Evolutionary conservation across 2,113 vertebrate species (phyloP).

Genomic region (Lepus timidus): DNA sequence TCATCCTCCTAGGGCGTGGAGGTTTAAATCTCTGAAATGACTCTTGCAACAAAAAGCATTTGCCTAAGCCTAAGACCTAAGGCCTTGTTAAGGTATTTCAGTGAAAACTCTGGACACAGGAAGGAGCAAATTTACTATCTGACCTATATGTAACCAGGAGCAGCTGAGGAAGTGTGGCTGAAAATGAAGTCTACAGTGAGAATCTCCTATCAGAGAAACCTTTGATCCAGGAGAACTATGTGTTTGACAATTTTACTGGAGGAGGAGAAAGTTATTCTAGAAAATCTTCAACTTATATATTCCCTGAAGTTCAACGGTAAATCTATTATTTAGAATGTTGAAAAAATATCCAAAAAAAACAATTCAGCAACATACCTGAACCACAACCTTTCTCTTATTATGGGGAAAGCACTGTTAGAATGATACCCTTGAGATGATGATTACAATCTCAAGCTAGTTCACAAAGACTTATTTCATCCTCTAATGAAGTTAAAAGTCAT

Average conservation of each 20-base stretch:
- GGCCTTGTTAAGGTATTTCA: not conserved
- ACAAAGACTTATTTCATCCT: slow-evolving; percentile 11
- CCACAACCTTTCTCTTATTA: not conserved
- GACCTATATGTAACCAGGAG: not conserved
- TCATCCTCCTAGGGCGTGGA: not conserved
- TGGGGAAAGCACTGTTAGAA: not conserved
- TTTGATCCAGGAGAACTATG: not conserved
- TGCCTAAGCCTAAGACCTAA: not conserved
- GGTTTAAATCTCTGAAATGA: not conserved
- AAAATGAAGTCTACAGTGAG: not conserved
- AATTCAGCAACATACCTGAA: not conserved
- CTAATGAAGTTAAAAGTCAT: slow-evolving; percentile 15
- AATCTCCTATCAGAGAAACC: slow-evolving; percentile 5
- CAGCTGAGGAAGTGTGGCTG: not conserved
- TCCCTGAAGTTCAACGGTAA: slow-evolving; percentile 37
- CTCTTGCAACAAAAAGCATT: not conserved
- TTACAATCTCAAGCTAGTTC: not conserved
- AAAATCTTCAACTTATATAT: slow-evolving; percentile 6
- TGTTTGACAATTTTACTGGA: not conserved
- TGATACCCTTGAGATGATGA: not conserved
- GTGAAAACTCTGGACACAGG: not conserved
- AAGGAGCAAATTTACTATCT: not conserved
- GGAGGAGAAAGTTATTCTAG: slow-evolving; percentile 8
- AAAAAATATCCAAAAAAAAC: not conserved
- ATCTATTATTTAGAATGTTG: not conserved